Conservation (phyloP, 2,888 invertebrate genomes). For the Sphinx pinastri region DNA sequence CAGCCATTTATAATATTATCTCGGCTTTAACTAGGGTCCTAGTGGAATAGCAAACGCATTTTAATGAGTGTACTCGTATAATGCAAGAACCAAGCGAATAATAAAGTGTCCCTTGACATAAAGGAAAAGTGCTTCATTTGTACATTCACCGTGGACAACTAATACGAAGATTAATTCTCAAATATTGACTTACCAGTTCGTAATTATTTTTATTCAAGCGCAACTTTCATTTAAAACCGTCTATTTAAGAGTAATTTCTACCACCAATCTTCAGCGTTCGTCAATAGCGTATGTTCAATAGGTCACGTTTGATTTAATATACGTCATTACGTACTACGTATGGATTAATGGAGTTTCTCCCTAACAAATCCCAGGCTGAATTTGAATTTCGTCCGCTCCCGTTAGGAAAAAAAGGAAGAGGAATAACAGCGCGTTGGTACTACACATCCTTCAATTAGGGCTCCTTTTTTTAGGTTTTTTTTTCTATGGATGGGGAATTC, state of each 20-base stretch:
- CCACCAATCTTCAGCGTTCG: background rate
- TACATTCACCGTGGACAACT: background rate
- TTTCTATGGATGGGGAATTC: background rate
- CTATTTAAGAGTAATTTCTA: background rate
- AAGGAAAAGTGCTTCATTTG: constrained; percentile 1
- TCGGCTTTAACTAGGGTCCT: background rate
- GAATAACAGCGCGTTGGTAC: background rate
- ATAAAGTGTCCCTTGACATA: background rate
- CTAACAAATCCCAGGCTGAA: constrained; percentile 4
- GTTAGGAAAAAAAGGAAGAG: background rate
- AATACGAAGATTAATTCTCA: no score
- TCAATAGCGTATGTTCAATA: background rate
- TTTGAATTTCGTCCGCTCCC: background rate
- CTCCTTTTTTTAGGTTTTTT: background rate
- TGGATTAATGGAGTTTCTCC: background rate
- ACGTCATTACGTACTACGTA: no score
- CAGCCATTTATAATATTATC: background rate
- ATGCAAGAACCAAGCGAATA: background rate
- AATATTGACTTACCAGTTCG: no score
- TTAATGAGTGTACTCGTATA: constrained; percentile 15
- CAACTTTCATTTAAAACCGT: background rate
- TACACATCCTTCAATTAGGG: constrained; percentile 6
- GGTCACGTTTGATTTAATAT: background rate
- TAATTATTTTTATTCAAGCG: no score
- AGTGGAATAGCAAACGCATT: constrained; percentile 4